Evolutionary conservation across 1,140 invertebrate species (phyloP), one percentile per base, ranked within the genome.

Genomic region (Panulirus ornatus): DNA sequence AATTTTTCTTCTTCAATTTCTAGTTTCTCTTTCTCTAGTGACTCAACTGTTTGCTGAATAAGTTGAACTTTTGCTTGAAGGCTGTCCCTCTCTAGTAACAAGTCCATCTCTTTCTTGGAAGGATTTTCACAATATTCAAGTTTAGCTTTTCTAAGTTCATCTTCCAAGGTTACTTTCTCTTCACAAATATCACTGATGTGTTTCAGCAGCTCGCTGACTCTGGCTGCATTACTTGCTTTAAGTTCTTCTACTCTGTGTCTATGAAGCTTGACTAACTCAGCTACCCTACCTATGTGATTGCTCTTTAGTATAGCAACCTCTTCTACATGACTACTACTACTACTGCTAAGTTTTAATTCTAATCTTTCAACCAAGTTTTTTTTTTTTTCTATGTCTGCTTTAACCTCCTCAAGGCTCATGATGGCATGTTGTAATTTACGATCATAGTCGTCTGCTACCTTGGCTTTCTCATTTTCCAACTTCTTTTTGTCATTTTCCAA

Each of bases 121-220:
- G 42, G 30, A 58, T 51, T 63, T 38, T 83, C 76, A 58, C 58
- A 27, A 34, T 82, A 71, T 51, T 92, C 83, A 40, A 82, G 38
- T 40, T 58, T 92, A 19, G 94, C 85, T 51, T 93, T 92, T 27
- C 93, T 85, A 27, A 92, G 92, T 42, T 93, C 84, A 73, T 88
- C 91, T 84, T 92, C 79, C 6, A 93, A 73, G 51, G 88, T 91
- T 34, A 93, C 88, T 75, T 92, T 88, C 86, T 93, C 92, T 36
- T 83, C 86, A 75, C 90, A 91, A 14, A 93, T 22, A 47, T 93
- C 84, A 71, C 93, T 86, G 19, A 93, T 73, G 85, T 93, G 92
- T 76, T 93, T 92, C 34, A 82, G 51, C 51, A 92, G 30, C 54
- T 92, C 87, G 30, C 75, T 78, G 71, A 90, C 51, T 40, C 78